A percentile compares a stretch with the other conserved stretches of the same genome.
Conservation (phyloP, 2,888 invertebrate genomes). For the Xestoiulus laeticollis region DNA sequence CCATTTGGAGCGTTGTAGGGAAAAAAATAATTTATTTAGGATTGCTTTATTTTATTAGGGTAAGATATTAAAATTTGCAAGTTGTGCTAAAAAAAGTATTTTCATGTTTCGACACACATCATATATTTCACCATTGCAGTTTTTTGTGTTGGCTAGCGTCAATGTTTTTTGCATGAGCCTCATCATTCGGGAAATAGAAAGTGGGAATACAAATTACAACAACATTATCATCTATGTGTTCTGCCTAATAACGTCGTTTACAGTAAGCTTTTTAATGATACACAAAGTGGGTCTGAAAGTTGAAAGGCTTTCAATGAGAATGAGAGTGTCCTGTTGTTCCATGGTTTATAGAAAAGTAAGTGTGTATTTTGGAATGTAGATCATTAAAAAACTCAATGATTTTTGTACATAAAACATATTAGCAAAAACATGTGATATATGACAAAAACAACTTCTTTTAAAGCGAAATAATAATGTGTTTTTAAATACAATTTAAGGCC, state of each 20-base stretch:
- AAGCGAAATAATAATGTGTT: not conserved
- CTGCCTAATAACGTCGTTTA: not conserved
- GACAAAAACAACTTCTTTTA: not conserved
- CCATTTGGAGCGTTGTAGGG: not conserved
- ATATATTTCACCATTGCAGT: not conserved
- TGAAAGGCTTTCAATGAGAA: not conserved
- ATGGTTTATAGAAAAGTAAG: conserved; percentile 42
- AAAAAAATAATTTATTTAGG: not conserved
- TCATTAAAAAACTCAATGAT: too few relatives aligned
- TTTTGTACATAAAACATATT: too few relatives aligned
- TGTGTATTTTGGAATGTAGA: not conserved
- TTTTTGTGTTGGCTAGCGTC: not conserved
- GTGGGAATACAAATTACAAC: not conserved
- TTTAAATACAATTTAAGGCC: conserved; percentile 4
- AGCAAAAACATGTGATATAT: too few relatives aligned
- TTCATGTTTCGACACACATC: too few relatives aligned
- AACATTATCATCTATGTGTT: not conserved
- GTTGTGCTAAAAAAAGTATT: not conserved
- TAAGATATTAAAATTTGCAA: not conserved
- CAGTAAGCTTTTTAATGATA: not conserved
- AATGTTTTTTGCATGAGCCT: not conserved
- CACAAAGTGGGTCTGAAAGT: not conserved
- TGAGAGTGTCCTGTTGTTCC: conserved; percentile 36
- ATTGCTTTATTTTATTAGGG: conserved; percentile 4
- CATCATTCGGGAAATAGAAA: not conserved